phyloP scores from a whole-genome alignment of 2,797 vertebrate genomes.

The Setipinna tenuifilis region DNA sequence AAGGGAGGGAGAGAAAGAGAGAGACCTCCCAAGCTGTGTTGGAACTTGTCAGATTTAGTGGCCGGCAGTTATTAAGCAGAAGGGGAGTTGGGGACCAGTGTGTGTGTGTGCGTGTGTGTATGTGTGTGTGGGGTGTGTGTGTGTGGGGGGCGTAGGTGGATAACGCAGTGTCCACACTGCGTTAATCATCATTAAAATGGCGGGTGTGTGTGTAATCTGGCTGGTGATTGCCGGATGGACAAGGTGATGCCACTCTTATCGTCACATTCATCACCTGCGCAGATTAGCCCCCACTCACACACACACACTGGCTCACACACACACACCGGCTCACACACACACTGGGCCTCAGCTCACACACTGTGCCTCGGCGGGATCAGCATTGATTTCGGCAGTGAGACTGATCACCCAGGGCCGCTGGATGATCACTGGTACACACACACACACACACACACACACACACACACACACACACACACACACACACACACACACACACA shows the following conservation, averaged over 20 bases:
- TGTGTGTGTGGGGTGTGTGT: too few species aligned
- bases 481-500: not conserved
- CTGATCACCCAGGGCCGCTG: not conserved
- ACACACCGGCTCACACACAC: too few species aligned
- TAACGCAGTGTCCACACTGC: not conserved
- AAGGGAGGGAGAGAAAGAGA: not conserved
- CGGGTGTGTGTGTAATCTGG: not conserved
- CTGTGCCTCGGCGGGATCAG: not conserved
- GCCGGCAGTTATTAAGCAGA: slow-evolving; percentile 14
- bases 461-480: not conserved
- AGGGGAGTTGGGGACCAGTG: not conserved
- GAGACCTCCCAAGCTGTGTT: not conserved
- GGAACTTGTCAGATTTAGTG: slow-evolving; percentile 14
- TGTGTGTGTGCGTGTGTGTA: too few species aligned
- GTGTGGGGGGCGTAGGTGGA: not conserved
- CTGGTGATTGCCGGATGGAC: slow-evolving; percentile 8
- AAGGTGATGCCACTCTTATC: slow-evolving; percentile 19
- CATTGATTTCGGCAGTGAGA: slow-evolving; percentile 5
- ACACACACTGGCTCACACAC: too few species aligned
- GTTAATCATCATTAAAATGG: slow-evolving; percentile 16
- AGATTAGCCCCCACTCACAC: not conserved
- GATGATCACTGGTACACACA: not conserved
- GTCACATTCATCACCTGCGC: slow-evolving; percentile 12
- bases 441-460: not conserved
- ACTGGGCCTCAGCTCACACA: too few species aligned